phyloP scores from a whole-genome alignment of 92 coral and sea anemone species.

The Parazoanthus darwini region DNA sequence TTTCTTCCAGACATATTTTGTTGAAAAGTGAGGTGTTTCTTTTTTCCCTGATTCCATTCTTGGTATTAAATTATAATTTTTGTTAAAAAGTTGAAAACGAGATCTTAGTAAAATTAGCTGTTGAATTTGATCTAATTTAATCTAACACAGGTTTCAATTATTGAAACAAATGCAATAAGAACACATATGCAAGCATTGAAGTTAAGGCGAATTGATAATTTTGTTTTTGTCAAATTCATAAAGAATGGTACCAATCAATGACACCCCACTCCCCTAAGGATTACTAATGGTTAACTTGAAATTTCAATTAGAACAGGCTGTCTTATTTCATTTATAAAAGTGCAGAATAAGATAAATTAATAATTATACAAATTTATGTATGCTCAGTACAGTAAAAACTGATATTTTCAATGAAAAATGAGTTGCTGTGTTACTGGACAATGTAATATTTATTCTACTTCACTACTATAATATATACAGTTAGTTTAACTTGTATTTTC shows the following conservation, averaged over 20 bases:
- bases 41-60: neutral
- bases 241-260: neutral
- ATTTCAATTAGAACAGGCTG: neutral
- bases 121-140: too few relatives aligned
- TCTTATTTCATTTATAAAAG: too few relatives aligned
- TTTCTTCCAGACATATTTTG: neutral
- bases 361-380: neutral
- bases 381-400: neutral
- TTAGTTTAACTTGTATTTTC: neutral
- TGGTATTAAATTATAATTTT: too few relatives aligned
- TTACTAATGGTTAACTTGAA: neutral
- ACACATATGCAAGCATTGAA: neutral
- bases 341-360: neutral
- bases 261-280: neutral
- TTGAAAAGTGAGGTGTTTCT: neutral
- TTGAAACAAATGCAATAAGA: neutral
- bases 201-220: too few relatives aligned
- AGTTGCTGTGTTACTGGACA: neutral
- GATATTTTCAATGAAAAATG: neutral
- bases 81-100: neutral
- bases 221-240: neutral
- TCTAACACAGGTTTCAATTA: neutral
- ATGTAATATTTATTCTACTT: neutral
- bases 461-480: neutral
- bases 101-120: neutral